Percentiles rank a stretch among this genome's conserved stretches.
Conservation (phyloP, 2,113 vertebrate genomes). For the Odocoileus virginianus region DNA sequence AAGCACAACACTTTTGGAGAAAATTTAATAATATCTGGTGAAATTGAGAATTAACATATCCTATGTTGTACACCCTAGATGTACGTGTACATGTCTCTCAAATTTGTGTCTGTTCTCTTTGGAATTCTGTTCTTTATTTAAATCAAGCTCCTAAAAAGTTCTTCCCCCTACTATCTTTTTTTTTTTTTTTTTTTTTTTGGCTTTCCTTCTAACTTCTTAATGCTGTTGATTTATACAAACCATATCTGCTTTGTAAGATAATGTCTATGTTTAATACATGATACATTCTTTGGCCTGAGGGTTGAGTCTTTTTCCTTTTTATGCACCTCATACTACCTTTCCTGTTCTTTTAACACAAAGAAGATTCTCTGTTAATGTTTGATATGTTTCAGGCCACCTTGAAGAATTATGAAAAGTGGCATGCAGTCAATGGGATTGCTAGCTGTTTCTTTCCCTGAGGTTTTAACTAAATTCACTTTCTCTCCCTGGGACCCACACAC, state of each 20-base stretch:
- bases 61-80: neutral
- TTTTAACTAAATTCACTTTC: neutral
- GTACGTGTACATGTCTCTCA: neutral
- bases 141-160: neutral
- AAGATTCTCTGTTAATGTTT: neutral
- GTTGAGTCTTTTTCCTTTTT: neutral
- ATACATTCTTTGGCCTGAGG: neutral
- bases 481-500: rapidly evolving
- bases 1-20: neutral
- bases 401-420: neutral
- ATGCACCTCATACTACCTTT: neutral
- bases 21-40: neutral
- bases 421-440: neutral
- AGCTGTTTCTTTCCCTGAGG: neutral
- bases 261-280: neutral
- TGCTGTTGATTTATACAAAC: neutral
- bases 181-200: neutral
- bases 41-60: neutral
- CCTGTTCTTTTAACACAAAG: neutral
- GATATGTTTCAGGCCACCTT: neutral
- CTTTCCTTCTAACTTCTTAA: neutral
- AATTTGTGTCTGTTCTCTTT: neutral
- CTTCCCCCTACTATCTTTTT: neutral
- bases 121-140: neutral
- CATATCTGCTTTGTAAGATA: neutral